A percentile compares a stretch with the other conserved stretches of the same genome.
phyloP scores from a whole-genome alignment of 1,140 invertebrate genomes.

The Drosophila arizonae region DNA sequence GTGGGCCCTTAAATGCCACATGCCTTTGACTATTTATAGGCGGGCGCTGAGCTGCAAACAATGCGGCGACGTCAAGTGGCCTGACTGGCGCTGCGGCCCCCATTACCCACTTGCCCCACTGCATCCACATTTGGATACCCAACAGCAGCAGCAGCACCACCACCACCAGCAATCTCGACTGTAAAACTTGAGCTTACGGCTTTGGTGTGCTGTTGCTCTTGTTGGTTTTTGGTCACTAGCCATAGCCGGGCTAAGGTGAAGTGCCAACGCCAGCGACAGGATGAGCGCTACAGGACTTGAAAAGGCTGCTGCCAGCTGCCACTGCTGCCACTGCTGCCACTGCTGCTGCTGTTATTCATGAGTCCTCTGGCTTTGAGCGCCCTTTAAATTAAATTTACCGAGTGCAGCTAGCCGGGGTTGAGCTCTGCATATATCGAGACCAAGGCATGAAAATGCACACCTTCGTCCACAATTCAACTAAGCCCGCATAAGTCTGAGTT shows the following conservation, averaged over 20 bases:
- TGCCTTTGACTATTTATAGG: conserved; percentile 49
- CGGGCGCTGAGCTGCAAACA: conserved; percentile 47
- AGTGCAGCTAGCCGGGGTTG: background rate
- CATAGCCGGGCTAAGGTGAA: conserved; percentile 18
- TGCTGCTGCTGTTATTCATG: conserved; percentile 1
- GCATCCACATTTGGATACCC: conserved; percentile 5
- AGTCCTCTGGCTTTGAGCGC: conserved; percentile 5
- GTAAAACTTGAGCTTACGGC: conserved; percentile 28
- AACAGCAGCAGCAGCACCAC: background rate
- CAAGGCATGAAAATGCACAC: background rate
- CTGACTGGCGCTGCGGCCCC: conserved; percentile 6
- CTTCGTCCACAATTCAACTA: background rate
- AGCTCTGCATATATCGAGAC: background rate
- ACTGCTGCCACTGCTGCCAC: background rate
- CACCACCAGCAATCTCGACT: conserved; percentile 8
- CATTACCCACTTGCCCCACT: background rate
- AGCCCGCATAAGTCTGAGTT: background rate
- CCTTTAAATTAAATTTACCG: conserved; percentile 20
- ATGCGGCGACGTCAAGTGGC: conserved; percentile 49
- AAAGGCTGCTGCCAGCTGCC: background rate
- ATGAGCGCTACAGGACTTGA: conserved; percentile 18
- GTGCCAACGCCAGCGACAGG: conserved; percentile 31
- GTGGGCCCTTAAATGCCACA: conserved; percentile 43
- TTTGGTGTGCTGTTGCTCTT: conserved; percentile 14
- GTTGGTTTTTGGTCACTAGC: conserved; percentile 10